A percentile compares a stretch with the other conserved stretches of the same genome.
These are phyloP conservation scores for Bhutanitis thaidina DNA, from an alignment of 2,888 invertebrate genomes.

Conservation along the genomic window DNA sequence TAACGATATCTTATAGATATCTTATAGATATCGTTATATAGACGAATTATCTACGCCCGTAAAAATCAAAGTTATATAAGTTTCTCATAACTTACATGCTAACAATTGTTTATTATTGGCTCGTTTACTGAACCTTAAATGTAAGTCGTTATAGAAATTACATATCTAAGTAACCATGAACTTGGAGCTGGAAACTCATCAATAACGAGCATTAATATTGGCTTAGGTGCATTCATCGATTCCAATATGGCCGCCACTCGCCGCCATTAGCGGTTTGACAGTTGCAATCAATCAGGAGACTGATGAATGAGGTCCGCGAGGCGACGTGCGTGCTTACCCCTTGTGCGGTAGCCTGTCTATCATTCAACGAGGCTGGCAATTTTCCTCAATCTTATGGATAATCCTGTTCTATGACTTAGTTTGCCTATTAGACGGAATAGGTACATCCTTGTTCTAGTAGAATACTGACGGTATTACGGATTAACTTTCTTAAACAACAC, in stretches of 20 bases:
- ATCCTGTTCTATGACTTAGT: neutral
- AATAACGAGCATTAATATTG: conserved; percentile 70
- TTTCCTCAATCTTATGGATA: conserved; percentile 1
- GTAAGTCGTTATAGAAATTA: conserved; percentile 44
- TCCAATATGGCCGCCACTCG: conserved; percentile 64
- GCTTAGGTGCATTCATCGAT: conserved; percentile 65
- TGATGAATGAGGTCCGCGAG: conserved; percentile 73
- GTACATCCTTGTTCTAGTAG: too few relatives aligned
- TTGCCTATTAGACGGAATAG: too few relatives aligned
- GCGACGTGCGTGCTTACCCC: conserved; percentile 27
- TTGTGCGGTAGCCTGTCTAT: conserved; percentile 51
- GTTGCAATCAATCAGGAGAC: conserved; percentile 74
- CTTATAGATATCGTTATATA: too few relatives aligned
- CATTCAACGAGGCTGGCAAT: conserved; percentile 8
- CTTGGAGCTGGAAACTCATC: conserved; percentile 53
- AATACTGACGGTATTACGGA: too few relatives aligned
- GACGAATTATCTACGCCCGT: too few relatives aligned
- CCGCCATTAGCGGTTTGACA: conserved; percentile 75
- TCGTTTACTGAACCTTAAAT: conserved; percentile 45
- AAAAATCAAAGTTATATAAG: too few relatives aligned
- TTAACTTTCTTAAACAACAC: too few relatives aligned
- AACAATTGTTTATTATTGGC: too few relatives aligned
- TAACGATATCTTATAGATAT: too few relatives aligned
- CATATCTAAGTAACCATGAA: conserved; percentile 66
- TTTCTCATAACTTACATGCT: too few relatives aligned